phyloP scores from a whole-genome alignment of 2,888 invertebrate species.

The Cheilosia grossa region DNA sequence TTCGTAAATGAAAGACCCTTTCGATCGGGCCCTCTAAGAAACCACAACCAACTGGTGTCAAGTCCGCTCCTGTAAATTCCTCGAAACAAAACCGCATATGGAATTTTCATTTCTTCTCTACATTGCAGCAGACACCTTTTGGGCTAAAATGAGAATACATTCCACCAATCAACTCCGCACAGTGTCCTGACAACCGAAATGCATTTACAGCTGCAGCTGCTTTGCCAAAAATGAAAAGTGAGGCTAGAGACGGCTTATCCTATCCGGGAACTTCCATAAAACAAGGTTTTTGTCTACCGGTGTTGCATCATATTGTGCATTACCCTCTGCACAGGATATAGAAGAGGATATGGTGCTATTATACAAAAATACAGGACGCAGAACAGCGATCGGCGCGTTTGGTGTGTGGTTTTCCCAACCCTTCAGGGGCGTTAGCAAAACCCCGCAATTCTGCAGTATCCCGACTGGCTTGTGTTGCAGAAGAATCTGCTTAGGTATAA shows the following conservation, averaged over 20 bases:
- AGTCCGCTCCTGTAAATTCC: constrained; percentile 26
- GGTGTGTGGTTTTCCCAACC: constrained; percentile 45
- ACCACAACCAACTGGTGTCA: neutral
- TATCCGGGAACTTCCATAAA: constrained; percentile 62
- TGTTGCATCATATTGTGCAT: constrained; percentile 54
- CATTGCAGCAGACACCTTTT: constrained; percentile 19
- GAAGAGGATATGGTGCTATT: constrained; percentile 16
- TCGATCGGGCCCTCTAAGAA: neutral
- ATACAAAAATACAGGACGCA: constrained; percentile 1
- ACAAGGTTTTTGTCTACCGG: constrained; percentile 55
- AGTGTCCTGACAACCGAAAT: constrained; percentile 53
- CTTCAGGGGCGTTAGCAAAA: constrained; percentile 37
- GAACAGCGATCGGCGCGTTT: constrained; percentile 28
- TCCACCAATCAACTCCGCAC: constrained; percentile 35
- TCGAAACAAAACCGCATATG: constrained; percentile 20
- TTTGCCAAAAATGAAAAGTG: constrained; percentile 61
- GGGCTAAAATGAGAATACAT: constrained; percentile 25
- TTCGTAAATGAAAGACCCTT: too few species aligned
- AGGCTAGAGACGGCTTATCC: constrained; percentile 63
- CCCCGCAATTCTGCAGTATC: constrained; percentile 18
- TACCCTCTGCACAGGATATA: constrained; percentile 17
- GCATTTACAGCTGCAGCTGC: constrained; percentile 69
- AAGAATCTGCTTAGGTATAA: constrained; percentile 27
- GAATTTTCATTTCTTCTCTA: constrained; percentile 39
- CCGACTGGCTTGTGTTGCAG: constrained; percentile 40